Percentiles rank a stretch among this genome's conserved stretches.
Evolutionary conservation across 2,797 vertebrate genomes (phyloP).

Genomic region (Anguilla pacifica): DNA sequence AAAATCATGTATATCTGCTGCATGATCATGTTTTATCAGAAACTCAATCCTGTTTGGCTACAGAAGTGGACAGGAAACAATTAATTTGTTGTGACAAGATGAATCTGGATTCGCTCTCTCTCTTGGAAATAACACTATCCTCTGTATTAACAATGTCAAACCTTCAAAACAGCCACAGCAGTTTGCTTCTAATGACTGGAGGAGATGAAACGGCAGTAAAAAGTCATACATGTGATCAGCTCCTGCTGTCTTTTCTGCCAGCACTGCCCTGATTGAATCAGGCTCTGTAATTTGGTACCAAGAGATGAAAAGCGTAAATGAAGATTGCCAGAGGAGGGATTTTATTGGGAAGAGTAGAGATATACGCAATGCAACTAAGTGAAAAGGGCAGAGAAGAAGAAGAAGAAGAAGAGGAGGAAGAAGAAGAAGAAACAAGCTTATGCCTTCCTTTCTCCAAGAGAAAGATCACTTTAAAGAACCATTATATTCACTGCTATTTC

Average conservation of each 20-base stretch:
- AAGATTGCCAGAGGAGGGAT: slow-evolving; percentile 55
- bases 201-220: neutral
- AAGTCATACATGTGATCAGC: slow-evolving; percentile 56
- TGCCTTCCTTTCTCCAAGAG: slow-evolving; percentile 32
- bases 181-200: slow-evolving; percentile 53
- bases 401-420: slow-evolving; percentile 51
- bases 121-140: neutral
- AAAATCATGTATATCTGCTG: slow-evolving; percentile 29
- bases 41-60: slow-evolving; percentile 27
- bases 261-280: slow-evolving; percentile 42
- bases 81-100: neutral
- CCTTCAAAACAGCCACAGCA: slow-evolving; percentile 35
- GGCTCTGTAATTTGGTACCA: slow-evolving; percentile 67
- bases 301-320: neutral
- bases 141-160: slow-evolving; percentile 4
- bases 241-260: slow-evolving; percentile 37
- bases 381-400: slow-evolving; percentile 57
- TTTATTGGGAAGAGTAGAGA: slow-evolving; percentile 61
- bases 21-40: slow-evolving; percentile 27
- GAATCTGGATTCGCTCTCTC: neutral
- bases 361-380: slow-evolving; percentile 64
- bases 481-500: neutral
- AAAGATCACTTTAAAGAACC: neutral
- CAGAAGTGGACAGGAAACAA: slow-evolving; percentile 17
- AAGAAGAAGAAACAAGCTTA: slow-evolving; percentile 39